Base-by-base conservation (phyloP, 1,140 invertebrate genomes). In the Cyclina sinensis region DNA sequence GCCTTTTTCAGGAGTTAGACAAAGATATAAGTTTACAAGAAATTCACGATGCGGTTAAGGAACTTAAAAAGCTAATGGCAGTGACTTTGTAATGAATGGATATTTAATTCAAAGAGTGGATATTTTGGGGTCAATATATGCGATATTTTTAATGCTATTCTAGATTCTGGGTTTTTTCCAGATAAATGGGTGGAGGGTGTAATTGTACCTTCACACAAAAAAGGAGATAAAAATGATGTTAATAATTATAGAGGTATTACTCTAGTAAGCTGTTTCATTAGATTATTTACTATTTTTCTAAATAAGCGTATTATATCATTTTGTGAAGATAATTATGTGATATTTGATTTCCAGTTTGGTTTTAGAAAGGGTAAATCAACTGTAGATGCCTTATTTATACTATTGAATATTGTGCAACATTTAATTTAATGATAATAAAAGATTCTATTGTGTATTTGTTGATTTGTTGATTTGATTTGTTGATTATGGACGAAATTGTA, bases 401-500 rank as follows among this genome's bases (percentile, higher is more conserved):
- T n/a, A n/a, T n/a, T n/a, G 32, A 57, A 57, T 57, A 57, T 18
- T 4, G 51, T 57, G 18, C 51, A 57, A n/a, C 9, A 48, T 74
- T n/a, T 83, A 65, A 68, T 43, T 68, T 27, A 83, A 70, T 83
- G 59, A 83, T 21, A 80, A 80, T 59, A 80, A 30, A 59, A 48
- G 78, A 27, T 27, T 85, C 16, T 85, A 85, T 65, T 57, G 59
- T 32, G 24, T 74, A 12, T 85, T 46, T 54, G 65, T 85, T 51
- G 82, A 68, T 54, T 4, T 85, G 68, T 85, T 85, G 82, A 74
- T 74, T 37, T 37, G 30, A 85, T 85, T 16, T 85, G 74, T 74
- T 39, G 82, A 37, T 68, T 85, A 43, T 73, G 82, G 82, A 43
- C 54, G 43, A 73, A 74, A 85, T 37, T 57, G 9, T 73, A 35